A percentile compares a stretch with the other conserved stretches of the same genome.
phyloP scores from a whole-genome alignment of 1,140 invertebrate genomes.

The Oryctes rhinoceros region DNA sequence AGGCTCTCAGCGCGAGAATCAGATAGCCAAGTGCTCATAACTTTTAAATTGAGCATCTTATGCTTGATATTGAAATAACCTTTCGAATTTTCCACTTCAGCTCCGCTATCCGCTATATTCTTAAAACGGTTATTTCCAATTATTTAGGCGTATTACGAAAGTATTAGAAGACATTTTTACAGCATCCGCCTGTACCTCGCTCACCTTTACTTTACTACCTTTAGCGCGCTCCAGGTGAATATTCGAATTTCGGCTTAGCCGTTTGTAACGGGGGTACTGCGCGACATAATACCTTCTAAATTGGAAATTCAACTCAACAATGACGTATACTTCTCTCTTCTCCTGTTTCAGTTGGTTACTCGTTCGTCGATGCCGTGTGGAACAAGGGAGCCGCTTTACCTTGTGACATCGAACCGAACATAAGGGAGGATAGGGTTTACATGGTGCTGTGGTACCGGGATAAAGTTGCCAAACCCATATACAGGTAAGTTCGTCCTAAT shows the following conservation, averaged over 20 bases:
- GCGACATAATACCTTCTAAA: conserved; percentile 9
- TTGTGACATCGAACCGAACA: conserved; percentile 82
- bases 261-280: neutral
- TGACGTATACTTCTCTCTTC: conserved; percentile 4
- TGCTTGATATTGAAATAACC: too few relatives aligned
- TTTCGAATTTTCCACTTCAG: too few relatives aligned
- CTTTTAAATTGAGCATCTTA: too few relatives aligned
- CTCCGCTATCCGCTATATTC: too few relatives aligned
- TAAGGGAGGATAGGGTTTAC: conserved; percentile 82
- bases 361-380: conserved; percentile 81
- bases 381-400: conserved; percentile 80
- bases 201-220: too few relatives aligned
- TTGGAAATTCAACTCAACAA: conserved; percentile 28
- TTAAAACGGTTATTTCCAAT: too few relatives aligned
- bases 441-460: conserved; percentile 92
- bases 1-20: too few relatives aligned
- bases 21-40: too few relatives aligned
- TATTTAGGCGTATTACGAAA: too few relatives aligned
- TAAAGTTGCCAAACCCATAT: conserved; percentile 82
- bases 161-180: too few relatives aligned
- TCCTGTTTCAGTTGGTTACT: conserved; percentile 47
- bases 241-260: conserved; percentile 21
- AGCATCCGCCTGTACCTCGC: too few relatives aligned
- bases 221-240: neutral
- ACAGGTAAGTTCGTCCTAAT: conserved; percentile 72